Base-by-base conservation (phyloP, 2,113 vertebrate genomes). In the Lepus americanus region DNA sequence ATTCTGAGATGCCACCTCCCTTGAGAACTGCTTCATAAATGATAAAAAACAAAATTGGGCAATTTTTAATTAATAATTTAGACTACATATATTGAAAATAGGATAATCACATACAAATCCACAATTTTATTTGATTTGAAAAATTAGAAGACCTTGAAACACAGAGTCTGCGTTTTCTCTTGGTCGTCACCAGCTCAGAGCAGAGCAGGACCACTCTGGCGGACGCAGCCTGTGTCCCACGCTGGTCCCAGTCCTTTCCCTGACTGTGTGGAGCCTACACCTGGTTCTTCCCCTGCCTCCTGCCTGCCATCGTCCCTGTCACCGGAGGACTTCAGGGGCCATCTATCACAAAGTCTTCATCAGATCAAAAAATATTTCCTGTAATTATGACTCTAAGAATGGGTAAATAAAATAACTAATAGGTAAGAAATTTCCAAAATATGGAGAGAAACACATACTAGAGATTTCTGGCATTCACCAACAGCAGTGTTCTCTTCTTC, bases 21-120 rank as follows among this genome's bases (percentile, higher is more conserved):
- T 83, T 73, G 33, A 80, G 39, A 89, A 69, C 67, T 31, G 80
- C 70, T 85, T 86, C 29, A 74, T 74, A 85, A 94, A 81, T 76
- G 66, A 74, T 8, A 74, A 19, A 3, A 92, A 89, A 85, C 13
- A 9, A 89, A 92, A 83, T 80, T 67, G 31, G 25, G 39, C 27
- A 59, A 16, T 79, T 77, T 73, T 70, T 78, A 70, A 53, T 72
- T 64, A 89, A 20, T 84, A 85, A 59, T 76, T 64, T 5, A 94
- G 31, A 39, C 2, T 39, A 14, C 16, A 51, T 39, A 53, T 44
- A 44, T 44, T 84, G 63, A 55, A 87, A 88, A 61, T 64, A 25
- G 64, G 12, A 83, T 69, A 69, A 22, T 81, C 44, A 44, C 13
- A 78, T 72, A 31, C 17, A 59, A 80, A 88, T 12, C 49, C 73